Evolutionary conservation across 2,797 vertebrate species (phyloP).

Genomic region (Graptemys geographica): DNA sequence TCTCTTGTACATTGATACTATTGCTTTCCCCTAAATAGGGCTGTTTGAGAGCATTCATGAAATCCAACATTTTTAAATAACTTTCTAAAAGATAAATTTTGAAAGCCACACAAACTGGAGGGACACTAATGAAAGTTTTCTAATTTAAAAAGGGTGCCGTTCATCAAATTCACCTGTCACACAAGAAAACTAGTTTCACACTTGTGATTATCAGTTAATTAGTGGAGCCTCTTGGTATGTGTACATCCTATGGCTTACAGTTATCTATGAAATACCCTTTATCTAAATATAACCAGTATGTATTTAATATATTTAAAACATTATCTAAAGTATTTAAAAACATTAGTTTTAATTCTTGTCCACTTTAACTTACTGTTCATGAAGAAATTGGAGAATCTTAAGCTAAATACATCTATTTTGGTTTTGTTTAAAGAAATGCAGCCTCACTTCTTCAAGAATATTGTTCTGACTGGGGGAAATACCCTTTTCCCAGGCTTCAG

Average conservation of each 20-base stretch:
- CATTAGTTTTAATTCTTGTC: neutral
- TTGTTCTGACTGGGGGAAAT: slow-evolving; percentile 95
- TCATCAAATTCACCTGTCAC: neutral
- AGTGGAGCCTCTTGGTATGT: neutral
- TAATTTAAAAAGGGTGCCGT: neutral
- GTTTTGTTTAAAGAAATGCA: slow-evolving; percentile 91
- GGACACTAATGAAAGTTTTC: neutral
- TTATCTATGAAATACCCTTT: neutral
- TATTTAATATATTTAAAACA: neutral
- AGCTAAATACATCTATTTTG: neutral
- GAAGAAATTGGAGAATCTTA: neutral
- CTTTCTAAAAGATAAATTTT: neutral
- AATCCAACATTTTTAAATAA: neutral
- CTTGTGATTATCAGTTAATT: neutral
- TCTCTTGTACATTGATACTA: neutral
- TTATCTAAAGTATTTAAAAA: neutral
- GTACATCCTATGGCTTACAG: neutral
- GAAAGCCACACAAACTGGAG: neutral
- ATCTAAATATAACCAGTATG: neutral
- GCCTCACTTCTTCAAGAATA: slow-evolving; percentile 98
- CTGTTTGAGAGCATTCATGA: neutral
- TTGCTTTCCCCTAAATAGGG: neutral
- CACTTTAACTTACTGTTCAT: neutral
- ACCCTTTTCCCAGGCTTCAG: slow-evolving; percentile 92
- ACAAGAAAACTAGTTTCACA: neutral